Evolutionary conservation across 2,888 invertebrate genomes (phyloP).

Genomic region (Tipula vernalis): DNA sequence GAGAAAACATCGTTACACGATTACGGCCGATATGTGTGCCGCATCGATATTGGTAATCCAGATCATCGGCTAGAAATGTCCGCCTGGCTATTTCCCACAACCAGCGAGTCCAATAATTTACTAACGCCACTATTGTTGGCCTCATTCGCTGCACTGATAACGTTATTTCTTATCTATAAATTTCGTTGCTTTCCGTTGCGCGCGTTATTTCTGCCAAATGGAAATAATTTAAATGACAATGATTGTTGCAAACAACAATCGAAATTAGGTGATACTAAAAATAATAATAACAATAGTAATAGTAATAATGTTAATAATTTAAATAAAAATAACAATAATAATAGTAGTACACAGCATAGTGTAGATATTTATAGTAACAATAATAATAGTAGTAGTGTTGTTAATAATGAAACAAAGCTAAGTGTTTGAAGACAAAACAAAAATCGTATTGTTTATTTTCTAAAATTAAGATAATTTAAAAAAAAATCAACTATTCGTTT

Average conservation of each 20-base stretch:
- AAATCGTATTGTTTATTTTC: background rate
- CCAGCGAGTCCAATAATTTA: conserved; percentile 12
- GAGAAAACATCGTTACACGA: conserved; percentile 46
- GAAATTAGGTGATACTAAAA: background rate
- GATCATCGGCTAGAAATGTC: conserved; percentile 33
- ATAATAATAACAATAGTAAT: background rate
- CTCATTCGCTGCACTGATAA: background rate
- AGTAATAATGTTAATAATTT: background rate
- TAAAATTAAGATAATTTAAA: background rate
- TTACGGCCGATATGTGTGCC: conserved; percentile 59
- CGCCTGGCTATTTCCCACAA: conserved; percentile 20
- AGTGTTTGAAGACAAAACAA: background rate
- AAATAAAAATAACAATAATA: background rate
- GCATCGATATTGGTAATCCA: conserved; percentile 43
- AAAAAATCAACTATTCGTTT: background rate
- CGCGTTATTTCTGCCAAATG: background rate
- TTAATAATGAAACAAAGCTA: background rate
- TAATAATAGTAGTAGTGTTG: background rate
- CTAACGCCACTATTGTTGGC: background rate
- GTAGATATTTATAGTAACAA: background rate
- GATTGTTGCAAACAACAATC: background rate
- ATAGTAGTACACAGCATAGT: background rate
- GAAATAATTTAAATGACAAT: background rate
- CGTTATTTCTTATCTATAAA: conserved; percentile 5
- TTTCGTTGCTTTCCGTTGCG: conserved; percentile 8